Percentiles rank a stretch among this genome's conserved stretches.
These are phyloP conservation scores for Penaeus chinensis DNA, from an alignment of 1,140 invertebrate species.

Conservation along the genomic window DNA sequence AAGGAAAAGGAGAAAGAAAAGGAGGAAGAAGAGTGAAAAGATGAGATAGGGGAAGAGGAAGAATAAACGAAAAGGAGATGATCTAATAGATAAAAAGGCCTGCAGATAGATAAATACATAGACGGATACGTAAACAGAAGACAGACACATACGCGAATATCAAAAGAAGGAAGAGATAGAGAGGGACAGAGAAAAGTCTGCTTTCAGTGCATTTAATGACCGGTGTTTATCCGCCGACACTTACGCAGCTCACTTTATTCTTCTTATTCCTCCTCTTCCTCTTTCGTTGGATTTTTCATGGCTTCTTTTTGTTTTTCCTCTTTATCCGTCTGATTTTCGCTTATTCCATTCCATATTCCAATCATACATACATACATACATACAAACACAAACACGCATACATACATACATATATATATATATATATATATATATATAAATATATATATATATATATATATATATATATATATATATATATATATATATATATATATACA, in stretches of 20 bases:
- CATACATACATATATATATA: background rate
- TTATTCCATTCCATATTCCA: background rate
- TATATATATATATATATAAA: background rate
- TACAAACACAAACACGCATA: background rate
- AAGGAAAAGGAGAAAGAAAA: too few relatives aligned
- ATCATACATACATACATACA: background rate
- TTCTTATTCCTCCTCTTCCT: background rate
- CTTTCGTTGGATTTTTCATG: background rate
- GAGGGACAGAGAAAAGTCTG: too few relatives aligned
- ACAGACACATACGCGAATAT: too few relatives aligned
- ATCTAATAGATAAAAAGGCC: too few relatives aligned
- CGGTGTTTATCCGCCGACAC: background rate
- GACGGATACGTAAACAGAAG: too few relatives aligned
- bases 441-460: background rate
- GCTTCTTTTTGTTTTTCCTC: background rate
- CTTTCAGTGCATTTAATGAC: too few relatives aligned
- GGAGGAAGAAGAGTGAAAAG: too few relatives aligned
- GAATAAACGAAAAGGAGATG: too few relatives aligned
- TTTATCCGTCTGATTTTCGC: background rate
- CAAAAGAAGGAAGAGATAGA: too few relatives aligned
- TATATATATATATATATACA: background rate
- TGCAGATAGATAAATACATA: too few relatives aligned
- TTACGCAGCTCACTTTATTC: conserved; percentile 1
- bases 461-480: conserved; percentile 2
- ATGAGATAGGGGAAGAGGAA: too few relatives aligned